Conservation (phyloP, 2,888 invertebrate genomes). For the Eristalis arbustorum region DNA sequence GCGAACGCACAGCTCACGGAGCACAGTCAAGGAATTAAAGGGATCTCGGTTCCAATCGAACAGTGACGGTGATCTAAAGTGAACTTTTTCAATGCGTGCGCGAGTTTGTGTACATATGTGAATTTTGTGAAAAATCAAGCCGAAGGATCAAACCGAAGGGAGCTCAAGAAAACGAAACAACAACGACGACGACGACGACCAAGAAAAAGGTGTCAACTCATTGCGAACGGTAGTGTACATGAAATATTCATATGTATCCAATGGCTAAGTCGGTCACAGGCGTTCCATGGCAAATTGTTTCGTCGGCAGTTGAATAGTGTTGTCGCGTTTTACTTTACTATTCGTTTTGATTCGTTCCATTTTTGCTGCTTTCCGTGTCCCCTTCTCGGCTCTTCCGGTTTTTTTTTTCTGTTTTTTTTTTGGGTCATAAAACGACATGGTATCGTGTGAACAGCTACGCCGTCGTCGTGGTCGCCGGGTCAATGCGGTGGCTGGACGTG, state of each 20-base stretch:
- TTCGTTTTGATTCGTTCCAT: not conserved
- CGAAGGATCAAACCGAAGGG: not conserved
- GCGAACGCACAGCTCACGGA: not conserved
- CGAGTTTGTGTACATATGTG: not conserved
- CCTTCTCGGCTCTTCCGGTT: slow-evolving; percentile 8
- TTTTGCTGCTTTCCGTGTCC: not conserved
- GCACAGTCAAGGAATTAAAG: not conserved
- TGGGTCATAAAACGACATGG: slow-evolving; percentile 64
- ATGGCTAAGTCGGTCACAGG: slow-evolving; percentile 64
- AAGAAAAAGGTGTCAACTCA: slow-evolving; percentile 27
- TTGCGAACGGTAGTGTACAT: slow-evolving; percentile 54
- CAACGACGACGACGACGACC: not conserved
- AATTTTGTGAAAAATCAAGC: not conserved
- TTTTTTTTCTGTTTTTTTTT: not conserved
- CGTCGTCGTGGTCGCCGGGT: slow-evolving; percentile 29
- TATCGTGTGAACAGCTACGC: slow-evolving; percentile 38
- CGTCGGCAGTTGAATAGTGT: slow-evolving; percentile 52
- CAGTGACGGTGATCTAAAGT: slow-evolving; percentile 55
- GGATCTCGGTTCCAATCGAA: not conserved
- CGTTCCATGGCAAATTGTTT: slow-evolving; percentile 55
- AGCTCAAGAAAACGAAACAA: not conserved
- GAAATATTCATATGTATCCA: slow-evolving; percentile 67
- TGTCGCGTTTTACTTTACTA: slow-evolving; percentile 37
- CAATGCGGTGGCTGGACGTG: slow-evolving; percentile 56
- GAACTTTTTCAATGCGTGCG: slow-evolving; percentile 33